phyloP scores from a whole-genome alignment of 2,113 vertebrate genomes.

The Anthoscopus minutus region DNA sequence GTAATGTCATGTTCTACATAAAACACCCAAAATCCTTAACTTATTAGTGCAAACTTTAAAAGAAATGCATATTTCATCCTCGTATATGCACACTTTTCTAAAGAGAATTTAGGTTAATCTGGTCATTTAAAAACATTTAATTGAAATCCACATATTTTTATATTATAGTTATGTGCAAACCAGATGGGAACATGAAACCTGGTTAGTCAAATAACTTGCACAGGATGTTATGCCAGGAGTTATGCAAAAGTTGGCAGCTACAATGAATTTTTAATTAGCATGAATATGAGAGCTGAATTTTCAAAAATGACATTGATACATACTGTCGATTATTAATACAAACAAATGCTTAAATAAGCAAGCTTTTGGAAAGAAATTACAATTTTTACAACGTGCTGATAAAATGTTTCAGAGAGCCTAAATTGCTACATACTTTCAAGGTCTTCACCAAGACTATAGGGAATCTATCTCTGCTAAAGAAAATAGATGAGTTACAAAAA shows the following conservation, averaged over 20 bases:
- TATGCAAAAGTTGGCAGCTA: neutral
- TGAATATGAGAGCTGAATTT: neutral
- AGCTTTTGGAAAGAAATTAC: neutral
- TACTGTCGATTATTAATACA: neutral
- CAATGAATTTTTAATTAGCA: neutral
- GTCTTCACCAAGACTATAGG: neutral
- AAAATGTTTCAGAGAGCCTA: neutral
- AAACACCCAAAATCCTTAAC: neutral
- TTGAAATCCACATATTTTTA: neutral
- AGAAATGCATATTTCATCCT: neutral
- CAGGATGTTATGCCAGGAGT: neutral
- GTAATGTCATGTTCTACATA: neutral
- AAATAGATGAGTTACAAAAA: neutral
- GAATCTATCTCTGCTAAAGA: neutral
- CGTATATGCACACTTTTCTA: neutral
- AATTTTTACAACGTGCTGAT: neutral
- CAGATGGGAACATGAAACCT: neutral
- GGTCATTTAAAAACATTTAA: neutral
- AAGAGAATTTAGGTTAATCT: neutral
- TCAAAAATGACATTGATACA: neutral
- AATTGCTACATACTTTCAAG: neutral
- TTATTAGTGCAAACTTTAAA: neutral
- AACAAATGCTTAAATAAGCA: neutral
- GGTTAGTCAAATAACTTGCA: slow-evolving; percentile 10
- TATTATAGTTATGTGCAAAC: neutral